Conservation (phyloP, 2,888 invertebrate species). For the Acrobasis repandana region DNA sequence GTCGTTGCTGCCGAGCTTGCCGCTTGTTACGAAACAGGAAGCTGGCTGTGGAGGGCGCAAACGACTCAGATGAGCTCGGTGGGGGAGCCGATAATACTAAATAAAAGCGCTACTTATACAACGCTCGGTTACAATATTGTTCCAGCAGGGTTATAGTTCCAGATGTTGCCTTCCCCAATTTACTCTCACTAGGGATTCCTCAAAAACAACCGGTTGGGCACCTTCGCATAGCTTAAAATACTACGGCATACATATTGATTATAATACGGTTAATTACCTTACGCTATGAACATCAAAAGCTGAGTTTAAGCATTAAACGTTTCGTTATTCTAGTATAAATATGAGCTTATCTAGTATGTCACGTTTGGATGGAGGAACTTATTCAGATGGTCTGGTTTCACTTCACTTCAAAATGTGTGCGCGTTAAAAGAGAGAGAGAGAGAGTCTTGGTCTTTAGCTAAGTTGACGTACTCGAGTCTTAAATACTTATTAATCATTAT, state of each 20-base stretch:
- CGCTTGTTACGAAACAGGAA: too few relatives aligned
- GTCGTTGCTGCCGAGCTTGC: too few relatives aligned
- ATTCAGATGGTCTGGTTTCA: background rate
- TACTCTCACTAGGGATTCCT: background rate
- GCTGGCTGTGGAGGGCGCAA: too few relatives aligned
- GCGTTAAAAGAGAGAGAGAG: too few relatives aligned
- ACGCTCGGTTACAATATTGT: background rate
- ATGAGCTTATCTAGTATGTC: background rate
- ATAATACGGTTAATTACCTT: constrained; percentile 24
- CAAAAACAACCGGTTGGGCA: background rate
- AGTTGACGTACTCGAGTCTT: too few relatives aligned
- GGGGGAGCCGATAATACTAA: too few relatives aligned
- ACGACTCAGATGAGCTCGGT: too few relatives aligned
- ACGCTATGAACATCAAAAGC: constrained; percentile 39
- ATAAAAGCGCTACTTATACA: too few relatives aligned
- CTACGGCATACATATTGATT: background rate
- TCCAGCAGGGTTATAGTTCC: background rate
- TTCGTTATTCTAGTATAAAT: constrained; percentile 11
- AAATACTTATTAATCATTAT: too few relatives aligned
- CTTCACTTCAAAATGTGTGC: too few relatives aligned
- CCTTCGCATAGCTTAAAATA: constrained; percentile 3
- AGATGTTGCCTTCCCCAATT: background rate
- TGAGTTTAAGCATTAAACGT: constrained; percentile 33
- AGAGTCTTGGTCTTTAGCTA: too few relatives aligned
- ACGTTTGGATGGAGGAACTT: background rate